A percentile compares a stretch with the other conserved stretches of the same genome.
phyloP scores from a whole-genome alignment of 2,888 invertebrate genomes.

The Orthosia cruda region DNA sequence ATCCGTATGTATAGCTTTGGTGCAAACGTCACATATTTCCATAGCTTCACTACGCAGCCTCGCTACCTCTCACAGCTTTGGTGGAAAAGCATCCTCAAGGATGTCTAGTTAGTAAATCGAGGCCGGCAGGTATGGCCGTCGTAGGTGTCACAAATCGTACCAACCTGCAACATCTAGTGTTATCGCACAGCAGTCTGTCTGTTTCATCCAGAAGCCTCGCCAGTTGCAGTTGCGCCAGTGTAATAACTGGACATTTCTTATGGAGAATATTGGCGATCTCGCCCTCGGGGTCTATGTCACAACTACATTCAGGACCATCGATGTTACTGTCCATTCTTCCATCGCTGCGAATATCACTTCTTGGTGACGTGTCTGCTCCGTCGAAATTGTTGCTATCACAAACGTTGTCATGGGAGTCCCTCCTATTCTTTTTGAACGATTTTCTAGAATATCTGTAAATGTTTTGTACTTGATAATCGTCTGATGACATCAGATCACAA shows the following conservation, averaged over 20 bases:
- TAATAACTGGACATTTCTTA: constrained; percentile 87
- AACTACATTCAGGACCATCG: constrained; percentile 76
- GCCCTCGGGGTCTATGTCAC: constrained; percentile 80
- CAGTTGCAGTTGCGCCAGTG: constrained; percentile 85
- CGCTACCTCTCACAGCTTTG: too few relatives aligned
- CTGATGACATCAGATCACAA: constrained; percentile 77
- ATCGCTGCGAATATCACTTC: constrained; percentile 70
- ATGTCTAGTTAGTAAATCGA: neutral
- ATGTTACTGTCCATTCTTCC: constrained; percentile 64
- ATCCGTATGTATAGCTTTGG: too few relatives aligned
- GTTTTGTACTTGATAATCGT: constrained; percentile 85
- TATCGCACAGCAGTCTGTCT: constrained; percentile 81
- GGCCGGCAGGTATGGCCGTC: neutral
- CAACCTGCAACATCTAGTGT: constrained; percentile 83
- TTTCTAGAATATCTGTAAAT: constrained; percentile 85
- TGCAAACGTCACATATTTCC: too few relatives aligned
- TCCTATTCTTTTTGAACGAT: constrained; percentile 81
- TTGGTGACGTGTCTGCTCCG: constrained; percentile 73
- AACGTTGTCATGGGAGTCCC: constrained; percentile 72
- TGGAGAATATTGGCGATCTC: constrained; percentile 86
- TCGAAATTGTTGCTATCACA: constrained; percentile 74
- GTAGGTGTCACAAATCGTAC: constrained; percentile 10
- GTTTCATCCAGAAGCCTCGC: constrained; percentile 84
- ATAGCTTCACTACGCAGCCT: too few relatives aligned
- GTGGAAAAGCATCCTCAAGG: neutral